A percentile compares a stretch with the other conserved stretches of the same genome.
These are phyloP conservation scores for Zygaena filipendulae DNA, from an alignment of 2,888 invertebrate species.

Conservation along the genomic window DNA sequence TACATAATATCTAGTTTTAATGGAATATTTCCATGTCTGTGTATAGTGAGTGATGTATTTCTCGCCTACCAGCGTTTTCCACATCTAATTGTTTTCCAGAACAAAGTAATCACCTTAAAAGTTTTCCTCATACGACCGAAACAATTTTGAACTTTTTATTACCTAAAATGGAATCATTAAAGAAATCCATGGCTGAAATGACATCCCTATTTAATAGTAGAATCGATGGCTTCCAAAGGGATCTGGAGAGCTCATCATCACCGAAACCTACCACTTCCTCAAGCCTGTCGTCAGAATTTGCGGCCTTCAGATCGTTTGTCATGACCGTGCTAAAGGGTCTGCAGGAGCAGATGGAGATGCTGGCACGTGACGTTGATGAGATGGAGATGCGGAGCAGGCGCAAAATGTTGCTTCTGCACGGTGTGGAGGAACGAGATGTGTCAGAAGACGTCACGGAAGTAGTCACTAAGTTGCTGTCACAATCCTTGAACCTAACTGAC, in stretches of 20 bases:
- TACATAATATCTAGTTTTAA: too few relatives aligned
- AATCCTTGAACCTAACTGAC: too few relatives aligned
- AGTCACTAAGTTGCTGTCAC: too few relatives aligned
- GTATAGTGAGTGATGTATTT: too few relatives aligned
- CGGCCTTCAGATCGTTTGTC: neutral
- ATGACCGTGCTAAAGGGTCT: neutral
- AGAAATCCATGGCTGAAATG: slow-evolving; percentile 1
- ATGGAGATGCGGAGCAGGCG: slow-evolving; percentile 1
- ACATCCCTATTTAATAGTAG: neutral
- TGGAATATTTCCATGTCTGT: too few relatives aligned
- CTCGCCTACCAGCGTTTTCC: too few relatives aligned
- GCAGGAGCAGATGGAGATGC: slow-evolving; percentile 3
- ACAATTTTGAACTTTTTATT: slow-evolving; percentile 9
- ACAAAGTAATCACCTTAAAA: slow-evolving; percentile 13
- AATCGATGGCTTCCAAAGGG: slow-evolving; percentile 2
- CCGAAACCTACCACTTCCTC: neutral
- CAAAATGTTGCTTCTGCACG: slow-evolving; percentile 1
- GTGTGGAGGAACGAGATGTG: too few relatives aligned
- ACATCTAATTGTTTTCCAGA: too few relatives aligned
- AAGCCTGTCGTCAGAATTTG: slow-evolving; percentile 1
- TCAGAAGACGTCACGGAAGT: too few relatives aligned
- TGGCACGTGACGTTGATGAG: slow-evolving; percentile 1
- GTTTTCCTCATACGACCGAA: too few relatives aligned
- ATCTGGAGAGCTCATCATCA: neutral
- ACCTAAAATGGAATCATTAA: slow-evolving; percentile 1